Evolutionary conservation across 2,797 vertebrate species (phyloP), one percentile per base, ranked within the genome.

Genomic region (Meriones psammophilus): DNA sequence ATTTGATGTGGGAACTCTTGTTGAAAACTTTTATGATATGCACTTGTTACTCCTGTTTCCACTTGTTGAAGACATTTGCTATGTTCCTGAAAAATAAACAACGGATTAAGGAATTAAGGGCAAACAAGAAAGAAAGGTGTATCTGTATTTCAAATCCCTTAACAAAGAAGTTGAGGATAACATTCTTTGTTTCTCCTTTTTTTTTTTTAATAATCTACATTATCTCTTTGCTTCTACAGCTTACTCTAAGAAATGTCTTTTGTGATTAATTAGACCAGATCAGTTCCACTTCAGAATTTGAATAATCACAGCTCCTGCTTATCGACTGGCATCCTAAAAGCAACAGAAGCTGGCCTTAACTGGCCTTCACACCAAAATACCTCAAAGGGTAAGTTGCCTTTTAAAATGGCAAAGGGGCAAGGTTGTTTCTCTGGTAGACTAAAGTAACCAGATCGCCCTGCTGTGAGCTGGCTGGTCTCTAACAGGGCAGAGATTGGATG

Each of bases 241-340:
- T 73, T 62, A 14, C 79, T 73, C 28, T 74, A 84, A 60, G 71
- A n/a, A 88, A 91, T 66, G 30, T 90, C 92, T 91, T 97, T 90
- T 69, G 80, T 95, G 91, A 97, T 96, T 81, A 91, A 95, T 95
- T 84, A 94, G 89, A 83, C 56, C 0, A 86, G 87, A 84, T 94
- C 46, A 64, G 64, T 36, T 87, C 71, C 42, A 60, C 60, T 33
- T 77, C 91, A 89, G 69, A 26, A 64, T 91, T n/a, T 87, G 76
- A 84, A 54, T 77, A 92, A 92, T 77, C 83, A 77, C 79, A 80
- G 92, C 74, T 91, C 39, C 54, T 87, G 66, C 46, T 85, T 22
- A 42, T 87, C 39, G 60, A 58, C 30, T 77, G 54, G 4, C 26
- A 62, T 50, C 73, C 42, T 88, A 62, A 97, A 92, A 92, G 85